Percentiles rank a stretch among this genome's conserved stretches.
Evolutionary conservation across 2,113 vertebrate genomes (phyloP).

Genomic region (Brienomyrus brachyistius): DNA sequence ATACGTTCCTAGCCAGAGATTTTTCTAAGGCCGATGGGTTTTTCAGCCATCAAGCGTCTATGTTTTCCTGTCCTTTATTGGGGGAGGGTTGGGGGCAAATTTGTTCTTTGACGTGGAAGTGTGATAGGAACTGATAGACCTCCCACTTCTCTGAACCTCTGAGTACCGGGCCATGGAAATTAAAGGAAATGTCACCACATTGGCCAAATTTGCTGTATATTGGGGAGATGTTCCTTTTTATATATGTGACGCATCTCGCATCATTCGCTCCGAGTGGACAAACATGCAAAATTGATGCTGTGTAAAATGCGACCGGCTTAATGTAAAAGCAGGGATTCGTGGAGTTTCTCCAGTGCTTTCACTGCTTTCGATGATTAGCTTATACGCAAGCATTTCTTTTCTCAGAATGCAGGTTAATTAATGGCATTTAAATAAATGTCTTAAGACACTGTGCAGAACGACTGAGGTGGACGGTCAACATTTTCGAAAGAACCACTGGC

Average conservation of each 20-base stretch:
- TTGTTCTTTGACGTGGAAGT: not conserved
- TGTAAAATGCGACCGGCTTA: slow-evolving; percentile 26
- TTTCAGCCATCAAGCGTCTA: not conserved
- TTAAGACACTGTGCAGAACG: not conserved
- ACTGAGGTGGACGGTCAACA: not conserved
- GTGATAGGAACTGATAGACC: not conserved
- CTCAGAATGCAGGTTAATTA: slow-evolving; percentile 17
- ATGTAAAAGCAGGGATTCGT: not conserved
- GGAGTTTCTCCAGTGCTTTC: slow-evolving; percentile 26
- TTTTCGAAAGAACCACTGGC: not conserved
- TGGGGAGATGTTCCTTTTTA: slow-evolving; percentile 2
- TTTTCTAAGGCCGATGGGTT: not conserved
- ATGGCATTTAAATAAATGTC: not conserved
- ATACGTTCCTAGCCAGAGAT: not conserved
- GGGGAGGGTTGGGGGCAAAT: not conserved
- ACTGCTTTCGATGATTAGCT: slow-evolving; percentile 21
- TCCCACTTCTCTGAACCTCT: slow-evolving; percentile 24
- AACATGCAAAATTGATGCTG: slow-evolving; percentile 19
- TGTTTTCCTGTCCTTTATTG: not conserved
- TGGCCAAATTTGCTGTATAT: slow-evolving; percentile 37
- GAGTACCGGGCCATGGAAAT: slow-evolving; percentile 34
- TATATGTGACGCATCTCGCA: not conserved
- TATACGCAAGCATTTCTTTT: slow-evolving; percentile 6
- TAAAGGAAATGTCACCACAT: slow-evolving; percentile 36
- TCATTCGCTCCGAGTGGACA: slow-evolving; percentile 19